A percentile compares a stretch with the other conserved stretches of the same genome.
Evolutionary conservation across 2,113 vertebrate species (phyloP).

Genomic region (Anthoscopus minutus): DNA sequence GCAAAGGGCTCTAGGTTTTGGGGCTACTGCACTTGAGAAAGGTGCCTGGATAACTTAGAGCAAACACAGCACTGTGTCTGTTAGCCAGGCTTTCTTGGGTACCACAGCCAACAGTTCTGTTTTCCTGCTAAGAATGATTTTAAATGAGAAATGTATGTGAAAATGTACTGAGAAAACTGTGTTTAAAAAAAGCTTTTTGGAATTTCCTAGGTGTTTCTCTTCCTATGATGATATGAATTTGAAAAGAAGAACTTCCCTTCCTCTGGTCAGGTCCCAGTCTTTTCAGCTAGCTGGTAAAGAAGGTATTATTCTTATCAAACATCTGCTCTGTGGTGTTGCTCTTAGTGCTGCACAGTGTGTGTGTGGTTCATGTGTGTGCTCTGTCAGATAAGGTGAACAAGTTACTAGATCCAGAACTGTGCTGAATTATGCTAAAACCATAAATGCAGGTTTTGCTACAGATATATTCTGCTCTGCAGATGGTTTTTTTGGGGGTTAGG

Average conservation of each 20-base stretch:
- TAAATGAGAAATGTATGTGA: not conserved
- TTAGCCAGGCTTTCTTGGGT: not conserved
- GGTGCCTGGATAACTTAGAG: not conserved
- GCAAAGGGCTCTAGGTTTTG: not conserved
- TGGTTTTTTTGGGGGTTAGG: not conserved
- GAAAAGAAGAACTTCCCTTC: conserved; percentile 89
- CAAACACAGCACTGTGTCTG: not conserved
- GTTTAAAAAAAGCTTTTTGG: not conserved
- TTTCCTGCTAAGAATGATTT: not conserved
- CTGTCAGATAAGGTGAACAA: not conserved
- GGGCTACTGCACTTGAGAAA: not conserved
- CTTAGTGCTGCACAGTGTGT: not conserved
- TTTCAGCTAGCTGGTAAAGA: conserved; percentile 89
- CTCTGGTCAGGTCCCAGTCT: conserved; percentile 92
- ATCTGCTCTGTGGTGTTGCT: not conserved
- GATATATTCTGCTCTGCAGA: not conserved
- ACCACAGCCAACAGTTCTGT: not conserved
- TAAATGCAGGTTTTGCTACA: not conserved
- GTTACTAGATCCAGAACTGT: not conserved
- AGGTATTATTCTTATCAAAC: conserved; percentile 68
- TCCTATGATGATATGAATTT: conserved; percentile 97
- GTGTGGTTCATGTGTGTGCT: not conserved
- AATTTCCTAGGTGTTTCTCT: conserved; percentile 85
- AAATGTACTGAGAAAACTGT: not conserved
- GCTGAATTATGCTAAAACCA: not conserved